Base-by-base conservation (phyloP, 2,113 vertebrate genomes). In the Ailurus styani region DNA sequence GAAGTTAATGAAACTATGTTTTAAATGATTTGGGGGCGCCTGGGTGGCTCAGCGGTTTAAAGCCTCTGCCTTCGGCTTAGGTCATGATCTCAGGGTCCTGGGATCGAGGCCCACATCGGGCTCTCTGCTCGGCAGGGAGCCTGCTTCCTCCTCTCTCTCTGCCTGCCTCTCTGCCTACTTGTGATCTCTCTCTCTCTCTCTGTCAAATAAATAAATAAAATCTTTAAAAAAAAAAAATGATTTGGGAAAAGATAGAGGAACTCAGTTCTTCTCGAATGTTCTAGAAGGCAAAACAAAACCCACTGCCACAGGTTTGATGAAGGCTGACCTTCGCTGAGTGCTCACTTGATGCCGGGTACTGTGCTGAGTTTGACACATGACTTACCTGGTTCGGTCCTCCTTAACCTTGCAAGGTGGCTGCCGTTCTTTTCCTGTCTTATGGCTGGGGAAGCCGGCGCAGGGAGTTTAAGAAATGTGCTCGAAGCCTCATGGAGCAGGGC, bases 1-100 rank as follows among this genome's bases (percentile, higher is more conserved):
- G 87, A 84, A 84, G 34, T 93, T 70, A 85, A 89, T 96, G 17
- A 92, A 70, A 57, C 21, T 95, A 12, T 70, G 91, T 64, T 89
- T 93, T 70, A 84, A 93, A 70, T 34, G n/a, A n/a, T n/a, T n/a
- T n/a, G n/a, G n/a, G n/a, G n/a, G n/a, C n/a, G n/a, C n/a, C n/a
- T n/a, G n/a, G n/a, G n/a, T n/a, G n/a, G n/a, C n/a, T n/a, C n/a
- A n/a, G n/a, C n/a, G n/a, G n/a, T n/a, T n/a, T n/a, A n/a, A n/a
- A n/a, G n/a, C n/a, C n/a, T n/a, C n/a, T n/a, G n/a, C n/a, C n/a
- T n/a, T n/a, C n/a, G n/a, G n/a, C n/a, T n/a, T n/a, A n/a, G n/a
- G n/a, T n/a, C n/a, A n/a, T n/a, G n/a, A n/a, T n/a, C n/a, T n/a
- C n/a, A n/a, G n/a, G n/a, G n/a, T n/a, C n/a, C n/a, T n/a, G n/a